Evolutionary conservation across 2,888 invertebrate species (phyloP).

Genomic region (Smittia aterrima): DNA sequence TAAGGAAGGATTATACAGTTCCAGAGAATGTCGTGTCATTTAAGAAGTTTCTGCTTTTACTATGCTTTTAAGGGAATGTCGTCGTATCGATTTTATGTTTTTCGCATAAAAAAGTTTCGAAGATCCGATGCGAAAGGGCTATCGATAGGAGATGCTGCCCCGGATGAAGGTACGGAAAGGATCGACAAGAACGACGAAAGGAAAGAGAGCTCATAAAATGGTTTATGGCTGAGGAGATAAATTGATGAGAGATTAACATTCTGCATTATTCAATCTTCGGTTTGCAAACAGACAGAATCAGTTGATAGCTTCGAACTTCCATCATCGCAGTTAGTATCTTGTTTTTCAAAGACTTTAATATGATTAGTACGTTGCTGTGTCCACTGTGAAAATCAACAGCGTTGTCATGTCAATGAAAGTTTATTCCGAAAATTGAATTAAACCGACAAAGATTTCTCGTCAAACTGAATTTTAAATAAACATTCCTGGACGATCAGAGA

Average conservation of each 20-base stretch:
- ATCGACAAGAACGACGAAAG: neutral
- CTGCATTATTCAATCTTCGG: conserved; percentile 29
- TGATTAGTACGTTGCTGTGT: neutral
- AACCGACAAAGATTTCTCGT: conserved; percentile 13
- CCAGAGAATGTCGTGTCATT: neutral
- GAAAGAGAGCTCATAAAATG: conserved; percentile 18
- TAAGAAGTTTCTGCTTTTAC: neutral
- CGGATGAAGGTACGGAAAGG: neutral
- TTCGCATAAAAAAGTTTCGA: neutral
- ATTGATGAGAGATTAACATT: conserved; percentile 31
- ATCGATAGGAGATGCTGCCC: neutral
- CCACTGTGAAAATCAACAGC: neutral
- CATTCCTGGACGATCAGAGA: neutral
- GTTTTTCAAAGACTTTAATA: conserved; percentile 14
- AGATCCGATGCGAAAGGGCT: neutral
- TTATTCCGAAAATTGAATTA: conserved; percentile 34
- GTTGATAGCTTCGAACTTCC: neutral
- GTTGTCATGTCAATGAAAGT: conserved; percentile 13
- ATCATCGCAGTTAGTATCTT: neutral
- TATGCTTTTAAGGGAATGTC: neutral
- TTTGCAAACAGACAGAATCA: neutral
- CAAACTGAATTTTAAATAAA: conserved; percentile 19
- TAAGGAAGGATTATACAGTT: neutral
- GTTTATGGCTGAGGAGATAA: conserved; percentile 18
- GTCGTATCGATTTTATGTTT: conserved; percentile 3